Evolutionary conservation across 2,113 vertebrate species (phyloP), one percentile per base, ranked within the genome.

Genomic region (Cochlearius cochlearius): DNA sequence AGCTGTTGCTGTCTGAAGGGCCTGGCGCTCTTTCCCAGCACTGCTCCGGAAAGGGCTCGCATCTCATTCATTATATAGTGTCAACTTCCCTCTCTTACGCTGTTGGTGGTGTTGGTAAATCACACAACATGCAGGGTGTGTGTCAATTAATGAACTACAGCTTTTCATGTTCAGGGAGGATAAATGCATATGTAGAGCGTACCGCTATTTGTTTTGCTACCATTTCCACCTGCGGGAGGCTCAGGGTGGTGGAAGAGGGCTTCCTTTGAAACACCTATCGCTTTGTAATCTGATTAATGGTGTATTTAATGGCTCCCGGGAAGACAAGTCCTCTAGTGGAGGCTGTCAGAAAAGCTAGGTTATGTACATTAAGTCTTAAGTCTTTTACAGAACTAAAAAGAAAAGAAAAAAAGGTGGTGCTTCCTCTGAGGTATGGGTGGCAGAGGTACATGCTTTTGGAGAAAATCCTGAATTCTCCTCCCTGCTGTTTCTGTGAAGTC

Each of bases 321-420:
- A 75, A 75, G 68, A 59, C 26, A 94, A 91, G 43, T 82, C 77
- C 79, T 91, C 84, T 78, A 64, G 78, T 47, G 72, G 86, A 82
- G 60, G 62, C 74, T 86, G 76, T 77, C 47, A 91, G 88, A 88
- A 96, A 93, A 74, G 49, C 90, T 75, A 55, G 25, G 52, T 50
- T 90, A 20, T 11, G 5, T 68, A 49, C n/a, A 22, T 75, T 5
- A 41, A 67, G 25, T 56, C 3, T 1, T 38, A 67, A 87, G 20
- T 63, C 45, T 84, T 55, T 92, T 60, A 63, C 0, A 29, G 66
- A 68, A 26, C 62, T 64, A 25, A 58, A 73, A 47, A 18, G 55
- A 52, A 29, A 67, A 27, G 47, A 41, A 34, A 25, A 10, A 34
- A n/a, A 8, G 47, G 22, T 14, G 20, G 22, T 26, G 41, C 55